phyloP scores from a whole-genome alignment of 1,140 invertebrate species.

The Caligus rogercresseyi region DNA sequence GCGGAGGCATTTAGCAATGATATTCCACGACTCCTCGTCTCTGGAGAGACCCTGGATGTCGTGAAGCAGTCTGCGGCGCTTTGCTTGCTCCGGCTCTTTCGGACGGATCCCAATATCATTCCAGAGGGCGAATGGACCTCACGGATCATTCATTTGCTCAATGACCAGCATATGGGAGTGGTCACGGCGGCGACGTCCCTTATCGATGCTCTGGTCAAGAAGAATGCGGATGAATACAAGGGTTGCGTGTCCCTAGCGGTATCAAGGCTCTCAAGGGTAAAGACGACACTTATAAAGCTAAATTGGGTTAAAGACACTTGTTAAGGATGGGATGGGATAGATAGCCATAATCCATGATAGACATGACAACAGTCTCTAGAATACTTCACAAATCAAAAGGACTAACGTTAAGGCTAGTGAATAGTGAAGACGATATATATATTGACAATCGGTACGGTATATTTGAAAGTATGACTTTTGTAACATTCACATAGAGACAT shows the following conservation, averaged over 20 bases:
- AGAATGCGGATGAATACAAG: constrained; percentile 97
- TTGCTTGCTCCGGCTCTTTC: constrained; percentile 76
- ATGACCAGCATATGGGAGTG: constrained; percentile 98
- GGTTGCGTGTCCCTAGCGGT: constrained; percentile 95
- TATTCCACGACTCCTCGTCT: constrained; percentile 93
- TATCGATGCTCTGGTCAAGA: constrained; percentile 94
- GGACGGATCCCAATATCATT: constrained; percentile 83
- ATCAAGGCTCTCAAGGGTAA: constrained; percentile 76
- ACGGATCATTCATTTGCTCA: constrained; percentile 91
- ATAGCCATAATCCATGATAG: too few relatives aligned
- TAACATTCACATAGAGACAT: too few relatives aligned
- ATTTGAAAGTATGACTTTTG: too few relatives aligned
- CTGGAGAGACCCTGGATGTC: constrained; percentile 97
- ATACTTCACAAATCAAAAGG: too few relatives aligned
- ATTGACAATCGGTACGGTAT: too few relatives aligned
- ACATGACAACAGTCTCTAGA: too few relatives aligned
- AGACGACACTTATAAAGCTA: constrained; percentile 27
- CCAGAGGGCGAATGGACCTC: constrained; percentile 97
- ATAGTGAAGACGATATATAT: too few relatives aligned
- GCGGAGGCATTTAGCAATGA: constrained; percentile 94
- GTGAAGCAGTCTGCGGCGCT: constrained; percentile 98
- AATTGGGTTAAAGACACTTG: constrained; percentile 15
- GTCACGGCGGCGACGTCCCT: constrained; percentile 95
- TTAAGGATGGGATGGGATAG: neutral
- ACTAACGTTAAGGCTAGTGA: too few relatives aligned